Base-by-base conservation (phyloP, 2,113 vertebrate species). In the Mormyrus iriodes region DNA sequence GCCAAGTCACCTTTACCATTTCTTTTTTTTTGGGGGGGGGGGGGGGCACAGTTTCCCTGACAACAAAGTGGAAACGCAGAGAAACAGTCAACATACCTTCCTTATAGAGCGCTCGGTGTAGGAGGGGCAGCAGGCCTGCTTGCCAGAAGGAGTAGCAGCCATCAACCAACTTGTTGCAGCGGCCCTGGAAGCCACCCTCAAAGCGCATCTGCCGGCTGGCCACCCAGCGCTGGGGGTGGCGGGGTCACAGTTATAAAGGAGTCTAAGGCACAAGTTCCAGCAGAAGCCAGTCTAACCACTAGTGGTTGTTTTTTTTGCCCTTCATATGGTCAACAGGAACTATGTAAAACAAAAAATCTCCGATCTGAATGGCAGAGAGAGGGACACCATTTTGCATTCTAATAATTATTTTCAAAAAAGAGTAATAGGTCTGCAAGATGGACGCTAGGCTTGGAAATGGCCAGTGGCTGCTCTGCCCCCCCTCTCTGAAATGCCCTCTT, bases 131-230 rank as follows among this genome's bases (percentile, higher is more conserved):
- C 58, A 99, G 94, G 12, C 98, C 98, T 0, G 98, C 98, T 94
- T 99, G 98, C 98, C 98, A 99, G 94, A 99, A 99, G 19, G 98
- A 99, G 93, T 99, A 99, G 94, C 98, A 99, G 82, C 98, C 98
- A 0, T 99, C 98, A 94, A 99, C 98, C 94, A 99, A 95, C 93
- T 99, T 99, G 92, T 99, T 99, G 90, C 98, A 98, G 90, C 98
- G 98, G 4, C 98, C 98, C 91, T 99, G 98, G 94, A 99, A 99
- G 7, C 98, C 98, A 0, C 98, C 98, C 94, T 99, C 98, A 0
- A 97, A 99, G 0, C 97, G 93, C 98, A 99, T 99, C 94, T 99
- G 98, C 90, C 96, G 96, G 92, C 97, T 93, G 0, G 98, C 96
- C 89, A 98, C 98, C 98, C 98, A 99, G 91, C 95, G 95, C 98